Percentiles rank a stretch among this genome's conserved stretches.
phyloP scores from a whole-genome alignment of 2,113 vertebrate genomes.

The Antechinus flavipes region DNA sequence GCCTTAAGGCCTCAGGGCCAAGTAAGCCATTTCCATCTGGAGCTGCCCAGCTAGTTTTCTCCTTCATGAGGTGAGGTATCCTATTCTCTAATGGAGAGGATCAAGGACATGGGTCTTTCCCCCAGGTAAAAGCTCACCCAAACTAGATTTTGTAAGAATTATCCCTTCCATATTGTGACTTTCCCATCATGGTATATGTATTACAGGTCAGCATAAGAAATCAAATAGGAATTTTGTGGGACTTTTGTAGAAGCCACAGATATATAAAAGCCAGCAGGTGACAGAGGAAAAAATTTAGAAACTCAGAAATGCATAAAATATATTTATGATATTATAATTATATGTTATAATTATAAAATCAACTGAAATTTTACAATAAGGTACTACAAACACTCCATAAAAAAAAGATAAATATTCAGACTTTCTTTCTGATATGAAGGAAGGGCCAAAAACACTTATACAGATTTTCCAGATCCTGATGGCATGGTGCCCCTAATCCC shows the following conservation, averaged over 20 bases:
- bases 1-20: no score
- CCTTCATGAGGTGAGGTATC: background rate
- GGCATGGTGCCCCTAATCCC: background rate
- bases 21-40: no score
- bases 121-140: no score
- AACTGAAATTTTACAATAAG: no score
- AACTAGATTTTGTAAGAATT: background rate
- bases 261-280: no score
- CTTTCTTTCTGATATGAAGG: background rate
- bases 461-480: background rate
- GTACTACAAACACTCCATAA: background rate
- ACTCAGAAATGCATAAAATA: no score
- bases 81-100: background rate
- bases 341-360: no score
- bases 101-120: background rate
- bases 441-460: background rate
- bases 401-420: background rate
- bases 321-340: no score
- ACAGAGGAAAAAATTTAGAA: background rate
- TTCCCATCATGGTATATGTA: background rate
- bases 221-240: background rate
- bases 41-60: background rate
- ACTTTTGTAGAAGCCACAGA: background rate
- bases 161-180: background rate
- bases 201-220: background rate